phyloP scores from a whole-genome alignment of 2,888 invertebrate genomes.

The Pomacea canaliculata region DNA sequence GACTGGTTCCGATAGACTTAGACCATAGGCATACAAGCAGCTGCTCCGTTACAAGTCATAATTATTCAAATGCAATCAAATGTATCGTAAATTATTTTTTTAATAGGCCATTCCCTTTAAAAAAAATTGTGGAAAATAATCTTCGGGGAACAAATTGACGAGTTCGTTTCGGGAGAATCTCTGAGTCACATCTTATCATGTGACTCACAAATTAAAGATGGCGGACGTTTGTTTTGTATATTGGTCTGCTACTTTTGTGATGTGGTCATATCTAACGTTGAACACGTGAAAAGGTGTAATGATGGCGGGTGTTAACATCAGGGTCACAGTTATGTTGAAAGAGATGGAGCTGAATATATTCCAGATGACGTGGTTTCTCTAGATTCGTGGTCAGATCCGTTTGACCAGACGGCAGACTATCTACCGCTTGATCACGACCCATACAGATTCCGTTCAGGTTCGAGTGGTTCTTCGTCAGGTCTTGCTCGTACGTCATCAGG shows the following conservation, averaged over 20 bases:
- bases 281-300: not conserved
- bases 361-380: slow-evolving; percentile 49
- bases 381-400: slow-evolving; percentile 52
- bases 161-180: not conserved
- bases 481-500: not conserved
- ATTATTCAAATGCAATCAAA: no score
- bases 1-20: no score
- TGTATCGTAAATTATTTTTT: no score
- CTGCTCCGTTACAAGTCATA: no score
- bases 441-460: not conserved
- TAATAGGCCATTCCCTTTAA: no score
- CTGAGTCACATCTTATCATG: slow-evolving; percentile 7
- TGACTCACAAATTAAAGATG: slow-evolving; percentile 22
- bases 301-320: slow-evolving; percentile 15
- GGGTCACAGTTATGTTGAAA: not conserved
- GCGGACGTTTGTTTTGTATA: slow-evolving; percentile 28
- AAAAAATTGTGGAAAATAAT: no score
- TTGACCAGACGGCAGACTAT: slow-evolving; percentile 21
- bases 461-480: not conserved
- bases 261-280: not conserved
- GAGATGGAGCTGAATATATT: slow-evolving; percentile 28
- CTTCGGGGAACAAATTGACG: no score
- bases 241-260: slow-evolving; percentile 6
- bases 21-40: no score
- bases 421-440: not conserved